phyloP scores from a whole-genome alignment of 2,113 vertebrate species.

The Herpailurus yagouaroundi region DNA sequence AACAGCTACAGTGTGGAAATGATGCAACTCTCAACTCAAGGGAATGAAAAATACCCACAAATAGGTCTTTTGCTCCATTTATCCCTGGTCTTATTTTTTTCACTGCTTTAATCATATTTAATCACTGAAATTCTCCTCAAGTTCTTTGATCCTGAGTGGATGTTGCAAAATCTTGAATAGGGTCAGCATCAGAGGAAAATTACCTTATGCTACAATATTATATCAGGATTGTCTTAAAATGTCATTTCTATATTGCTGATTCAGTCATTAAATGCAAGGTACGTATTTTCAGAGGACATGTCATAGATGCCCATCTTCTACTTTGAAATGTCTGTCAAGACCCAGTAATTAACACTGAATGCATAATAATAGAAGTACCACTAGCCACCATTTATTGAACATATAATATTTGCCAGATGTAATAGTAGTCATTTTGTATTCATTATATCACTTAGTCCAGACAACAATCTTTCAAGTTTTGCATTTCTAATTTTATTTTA shows the following conservation, averaged over 20 bases:
- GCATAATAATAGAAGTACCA: not conserved
- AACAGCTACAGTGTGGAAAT: not conserved
- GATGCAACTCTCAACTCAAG: not conserved
- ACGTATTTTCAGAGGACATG: not conserved
- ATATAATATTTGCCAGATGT: not conserved
- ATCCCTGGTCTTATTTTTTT: not conserved
- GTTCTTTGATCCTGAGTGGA: not conserved
- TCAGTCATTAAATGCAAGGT: not conserved
- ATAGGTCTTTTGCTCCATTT: not conserved
- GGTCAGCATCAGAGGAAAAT: not conserved
- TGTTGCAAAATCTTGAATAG: not conserved
- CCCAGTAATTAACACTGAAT: not conserved
- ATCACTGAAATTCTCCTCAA: not conserved
- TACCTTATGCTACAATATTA: not conserved
- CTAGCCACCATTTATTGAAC: not conserved
- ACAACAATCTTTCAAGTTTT: not conserved
- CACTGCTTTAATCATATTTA: not conserved
- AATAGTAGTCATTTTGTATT: not conserved
- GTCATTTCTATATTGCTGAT: not conserved
- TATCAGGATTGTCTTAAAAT: not conserved
- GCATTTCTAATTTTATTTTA: slow-evolving; percentile 25
- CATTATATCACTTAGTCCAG: not conserved
- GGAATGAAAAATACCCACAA: not conserved
- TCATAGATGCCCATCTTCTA: not conserved
- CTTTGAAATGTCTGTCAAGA: not conserved